Base-by-base conservation (phyloP, 2,888 invertebrate genomes). In the Acholoe squamosa region DNA sequence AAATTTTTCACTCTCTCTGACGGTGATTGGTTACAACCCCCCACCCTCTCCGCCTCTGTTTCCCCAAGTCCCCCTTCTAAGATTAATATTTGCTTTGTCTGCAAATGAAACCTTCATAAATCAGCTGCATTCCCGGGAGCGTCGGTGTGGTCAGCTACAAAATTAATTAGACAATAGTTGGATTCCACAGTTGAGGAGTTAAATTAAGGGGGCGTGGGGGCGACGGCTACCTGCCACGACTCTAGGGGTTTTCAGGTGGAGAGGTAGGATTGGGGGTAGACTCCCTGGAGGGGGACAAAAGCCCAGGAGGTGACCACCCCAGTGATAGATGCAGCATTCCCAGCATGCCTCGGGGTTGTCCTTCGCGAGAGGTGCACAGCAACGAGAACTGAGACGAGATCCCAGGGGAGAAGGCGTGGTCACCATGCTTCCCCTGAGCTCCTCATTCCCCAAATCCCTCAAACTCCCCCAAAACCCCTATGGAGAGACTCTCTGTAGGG, bases 81-180 rank as follows among this genome's bases (percentile, higher is more conserved):
- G 86, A 86, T 86, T 86, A 86, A 86, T 86, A 86, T 86, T 86
- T 86, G 86, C 86, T 86, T 86, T 86, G 86, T 86, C 86, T 86
- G 86, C 86, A 86, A 86, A 86, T 86, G 86, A 86, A 86, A 54
- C 54, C n/a, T 5, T 31, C 54, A 86, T 86, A 54, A 52, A 86
- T 86, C 56, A 56, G 19, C 16, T 7, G 33, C 14, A 12, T 31
- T 31, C 86, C 86, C 54, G 14, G 54, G 33, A 31, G 28, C 19
- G 25, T n/a, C 33, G 16, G 86, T 54, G 86, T 86, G 86, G 86
- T 86, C 86, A 86, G 54, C 86, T 54, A 31, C 86, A 86, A 86
- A 54, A 86, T 86, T 86, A 54, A 86, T 86, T 52, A 86, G 86
- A 52, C 54, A 86, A 86, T 86, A 56, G 52, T 56, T 52, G 56